Evolutionary conservation across 92 coral and sea anemone genomes (phyloP), one percentile per base, ranked within the genome.

Genomic region (Bergia puertoricense): DNA sequence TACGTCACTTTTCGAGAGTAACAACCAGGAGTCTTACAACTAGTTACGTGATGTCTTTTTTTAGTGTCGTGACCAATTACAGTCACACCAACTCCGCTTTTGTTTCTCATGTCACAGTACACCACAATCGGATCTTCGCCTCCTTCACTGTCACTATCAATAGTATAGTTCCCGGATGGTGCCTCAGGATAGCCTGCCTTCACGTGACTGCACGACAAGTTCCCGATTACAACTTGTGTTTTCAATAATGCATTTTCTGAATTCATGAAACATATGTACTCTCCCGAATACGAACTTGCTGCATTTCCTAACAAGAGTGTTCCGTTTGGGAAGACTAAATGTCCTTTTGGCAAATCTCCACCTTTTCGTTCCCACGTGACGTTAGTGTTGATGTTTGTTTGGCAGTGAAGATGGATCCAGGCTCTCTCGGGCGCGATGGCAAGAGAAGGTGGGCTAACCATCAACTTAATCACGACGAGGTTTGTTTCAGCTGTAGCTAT

Each of bases 161-260:
- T 30, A 30, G 30, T 30, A 30, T 30, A 30, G 30, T 30, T 30
- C 30, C 30, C 30, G 30, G 30, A 30, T 30, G 30, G 30, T 59
- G 54, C 50, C 74, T 8, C 3, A 2, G 74, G 46, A 62, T 18
- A 59, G 5, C 81, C 74, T 40, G 74, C 74, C 38, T 62, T 66
- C 36, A 81, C 39, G 42, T 81, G 85, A 62, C 85, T 81, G 51
- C 85, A 81, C 54, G 85, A 81, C 37, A 62, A 81, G 50, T 81
- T 62, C 38, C 85, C 85, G 57, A 81, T 81, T 62, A 81, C 16
- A 16, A 81, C 51, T 20, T 16, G 85, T 11, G 85, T 37, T 81
- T 57, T 15, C 39, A 57, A 30, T 0, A 65, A 41, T 7, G 14
- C 36, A 4, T 3, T 62, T 39, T 18, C 38, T 5, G 73, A 18